Percentiles rank a stretch among this genome's conserved stretches.
Conservation (phyloP, 2,888 invertebrate genomes). For the Tanypteryx hageni region DNA sequence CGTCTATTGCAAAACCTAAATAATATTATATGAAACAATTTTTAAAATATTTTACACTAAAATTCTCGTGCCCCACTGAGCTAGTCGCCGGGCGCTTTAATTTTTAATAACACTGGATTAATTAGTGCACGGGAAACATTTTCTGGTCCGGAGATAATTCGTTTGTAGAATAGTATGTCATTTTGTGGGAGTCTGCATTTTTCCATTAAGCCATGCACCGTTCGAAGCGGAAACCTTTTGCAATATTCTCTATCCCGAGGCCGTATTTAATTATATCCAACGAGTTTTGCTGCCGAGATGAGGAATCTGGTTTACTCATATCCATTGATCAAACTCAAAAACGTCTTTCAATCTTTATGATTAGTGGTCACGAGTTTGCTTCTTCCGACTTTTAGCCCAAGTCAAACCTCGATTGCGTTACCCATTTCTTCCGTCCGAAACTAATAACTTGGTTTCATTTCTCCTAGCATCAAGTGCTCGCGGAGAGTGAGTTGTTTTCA, state of each 20-base stretch:
- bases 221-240: neutral
- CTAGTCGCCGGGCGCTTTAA: too few relatives aligned
- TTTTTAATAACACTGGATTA: neutral
- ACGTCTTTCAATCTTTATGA: neutral
- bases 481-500: too few relatives aligned
- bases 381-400: too few relatives aligned
- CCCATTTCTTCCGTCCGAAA: too few relatives aligned
- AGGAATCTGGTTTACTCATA: neutral
- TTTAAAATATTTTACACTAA: neutral
- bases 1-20: too few relatives aligned
- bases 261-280: neutral
- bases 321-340: neutral
- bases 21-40: too few relatives aligned
- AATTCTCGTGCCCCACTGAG: neutral
- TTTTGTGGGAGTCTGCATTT: neutral
- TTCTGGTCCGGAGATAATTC: neutral
- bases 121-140: neutral
- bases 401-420: too few relatives aligned
- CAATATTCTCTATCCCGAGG: neutral
- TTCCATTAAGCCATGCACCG: neutral
- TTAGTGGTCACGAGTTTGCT: neutral
- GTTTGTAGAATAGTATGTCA: neutral
- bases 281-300: too few relatives aligned
- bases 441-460: too few relatives aligned
- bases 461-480: too few relatives aligned